Evolutionary conservation across 2,888 invertebrate species (phyloP).

Genomic region (Lycocerus yunnanus): DNA sequence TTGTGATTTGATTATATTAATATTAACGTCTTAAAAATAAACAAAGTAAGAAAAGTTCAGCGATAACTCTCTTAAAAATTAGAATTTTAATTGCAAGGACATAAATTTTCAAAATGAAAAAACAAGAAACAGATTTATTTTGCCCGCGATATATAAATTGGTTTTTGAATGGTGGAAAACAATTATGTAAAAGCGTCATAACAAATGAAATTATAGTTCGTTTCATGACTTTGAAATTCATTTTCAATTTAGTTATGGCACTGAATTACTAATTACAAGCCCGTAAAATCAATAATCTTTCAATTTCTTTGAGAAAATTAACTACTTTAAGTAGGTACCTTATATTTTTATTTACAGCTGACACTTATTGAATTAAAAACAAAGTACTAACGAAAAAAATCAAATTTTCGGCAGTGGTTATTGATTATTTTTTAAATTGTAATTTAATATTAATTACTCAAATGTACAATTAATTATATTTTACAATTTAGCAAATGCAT

Average conservation of each 20-base stretch:
- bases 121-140: neutral
- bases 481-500: no score
- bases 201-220: slow-evolving; percentile 13
- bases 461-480: no score
- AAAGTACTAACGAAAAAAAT: no score
- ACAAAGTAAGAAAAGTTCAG: neutral
- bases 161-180: neutral
- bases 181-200: slow-evolving; percentile 15
- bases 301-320: slow-evolving; percentile 29
- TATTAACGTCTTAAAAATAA: neutral
- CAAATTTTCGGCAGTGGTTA: no score
- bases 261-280: slow-evolving; percentile 26
- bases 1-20: no score
- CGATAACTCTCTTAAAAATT: neutral
- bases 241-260: slow-evolving; percentile 25
- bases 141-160: neutral
- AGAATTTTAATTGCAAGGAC: neutral
- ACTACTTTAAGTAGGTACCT: slow-evolving; percentile 14
- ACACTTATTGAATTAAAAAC: slow-evolving; percentile 7
- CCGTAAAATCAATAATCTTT: slow-evolving; percentile 27
- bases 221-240: slow-evolving; percentile 19
- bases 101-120: neutral
- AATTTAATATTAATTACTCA: no score
- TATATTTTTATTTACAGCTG: slow-evolving; percentile 12
- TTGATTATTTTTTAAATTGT: no score